Evolutionary conservation across 2,888 invertebrate species (phyloP).

Genomic region (Meta bourneti): DNA sequence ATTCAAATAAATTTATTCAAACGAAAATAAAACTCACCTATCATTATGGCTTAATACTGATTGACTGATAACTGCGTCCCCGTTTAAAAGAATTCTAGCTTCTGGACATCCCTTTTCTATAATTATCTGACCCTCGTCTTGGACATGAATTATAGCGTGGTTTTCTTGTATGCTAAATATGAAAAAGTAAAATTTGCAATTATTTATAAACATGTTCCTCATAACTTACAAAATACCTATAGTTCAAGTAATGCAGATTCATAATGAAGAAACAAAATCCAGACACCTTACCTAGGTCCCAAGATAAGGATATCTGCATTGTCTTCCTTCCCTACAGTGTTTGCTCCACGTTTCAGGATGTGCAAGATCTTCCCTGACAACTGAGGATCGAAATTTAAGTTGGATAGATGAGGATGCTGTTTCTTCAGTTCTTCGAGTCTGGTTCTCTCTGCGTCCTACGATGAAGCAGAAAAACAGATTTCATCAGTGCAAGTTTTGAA

Average conservation of each 20-base stretch:
- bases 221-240: background rate
- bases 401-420: constrained; percentile 82
- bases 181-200: background rate
- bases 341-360: constrained; percentile 81
- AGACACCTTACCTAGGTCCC: constrained; percentile 81
- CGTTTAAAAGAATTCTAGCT: constrained; percentile 83
- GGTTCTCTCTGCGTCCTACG: constrained; percentile 58
- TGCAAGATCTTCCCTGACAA: constrained; percentile 83
- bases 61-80: constrained; percentile 82
- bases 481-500: background rate
- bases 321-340: constrained; percentile 81
- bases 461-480: background rate
- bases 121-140: constrained; percentile 79
- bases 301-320: constrained; percentile 81
- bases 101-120: constrained; percentile 80
- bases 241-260: too few relatives aligned
- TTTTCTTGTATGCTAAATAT: constrained; percentile 81
- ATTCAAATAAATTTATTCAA: too few relatives aligned
- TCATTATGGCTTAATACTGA: constrained; percentile 83
- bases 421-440: constrained; percentile 76
- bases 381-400: constrained; percentile 84
- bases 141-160: constrained; percentile 81
- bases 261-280: too few relatives aligned
- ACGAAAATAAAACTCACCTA: constrained; percentile 80
- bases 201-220: background rate